Conservation (phyloP, 1,140 invertebrate genomes). For the Drosophila pseudoananassae region DNA sequence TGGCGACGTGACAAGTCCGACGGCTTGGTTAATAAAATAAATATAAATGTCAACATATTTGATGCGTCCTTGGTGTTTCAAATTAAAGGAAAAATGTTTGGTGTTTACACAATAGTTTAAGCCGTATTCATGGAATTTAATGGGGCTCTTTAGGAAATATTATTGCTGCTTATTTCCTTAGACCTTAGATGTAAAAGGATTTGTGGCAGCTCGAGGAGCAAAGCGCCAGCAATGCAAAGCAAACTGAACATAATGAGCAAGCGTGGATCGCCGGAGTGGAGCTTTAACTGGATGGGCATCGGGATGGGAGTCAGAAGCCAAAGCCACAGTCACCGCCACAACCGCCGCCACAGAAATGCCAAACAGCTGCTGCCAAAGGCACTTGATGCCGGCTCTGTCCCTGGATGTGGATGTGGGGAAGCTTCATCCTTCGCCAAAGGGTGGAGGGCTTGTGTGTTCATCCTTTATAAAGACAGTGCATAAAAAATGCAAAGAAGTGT, state of each 20-base stretch:
- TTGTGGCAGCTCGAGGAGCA: slow-evolving; percentile 11
- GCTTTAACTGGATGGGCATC: neutral
- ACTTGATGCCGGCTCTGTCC: slow-evolving; percentile 37
- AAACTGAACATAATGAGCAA: slow-evolving; percentile 64
- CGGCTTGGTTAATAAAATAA: slow-evolving; percentile 9
- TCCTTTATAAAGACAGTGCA: slow-evolving; percentile 61
- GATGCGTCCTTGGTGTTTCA: neutral
- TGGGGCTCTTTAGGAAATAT: neutral
- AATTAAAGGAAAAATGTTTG: neutral
- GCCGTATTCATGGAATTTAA: neutral
- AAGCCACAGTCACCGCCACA: slow-evolving; percentile 38
- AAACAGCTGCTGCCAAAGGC: slow-evolving; percentile 67
- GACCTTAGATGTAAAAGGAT: slow-evolving; percentile 1
- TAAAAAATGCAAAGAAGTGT: slow-evolving; percentile 77
- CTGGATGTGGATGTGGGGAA: slow-evolving; percentile 11
- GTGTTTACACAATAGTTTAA: neutral
- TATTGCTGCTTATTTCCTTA: slow-evolving; percentile 1
- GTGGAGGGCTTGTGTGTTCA: slow-evolving; percentile 41
- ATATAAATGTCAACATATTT: slow-evolving; percentile 32
- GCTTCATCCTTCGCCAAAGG: slow-evolving; percentile 8
- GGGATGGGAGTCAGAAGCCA: slow-evolving; percentile 24
- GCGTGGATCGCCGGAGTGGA: slow-evolving; percentile 19
- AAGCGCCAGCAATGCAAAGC: slow-evolving; percentile 11
- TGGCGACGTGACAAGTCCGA: neutral
- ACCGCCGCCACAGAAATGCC: slow-evolving; percentile 52